A percentile compares a stretch with the other conserved stretches of the same genome.
Conservation (phyloP, 1,140 invertebrate genomes). For the Tetragonula clypearis region DNA sequence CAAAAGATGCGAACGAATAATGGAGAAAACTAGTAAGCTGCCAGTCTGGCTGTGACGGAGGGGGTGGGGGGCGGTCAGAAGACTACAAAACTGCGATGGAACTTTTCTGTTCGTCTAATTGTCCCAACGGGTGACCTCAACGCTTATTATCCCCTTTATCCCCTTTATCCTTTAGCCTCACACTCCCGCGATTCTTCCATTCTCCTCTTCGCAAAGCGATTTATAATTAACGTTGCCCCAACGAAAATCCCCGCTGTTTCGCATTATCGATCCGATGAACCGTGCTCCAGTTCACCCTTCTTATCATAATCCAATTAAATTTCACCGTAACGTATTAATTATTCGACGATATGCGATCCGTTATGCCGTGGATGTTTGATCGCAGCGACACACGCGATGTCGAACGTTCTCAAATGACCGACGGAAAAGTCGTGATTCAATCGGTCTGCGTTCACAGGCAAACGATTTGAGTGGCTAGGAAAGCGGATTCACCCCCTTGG, state of each 20-base stretch:
- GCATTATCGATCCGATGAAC: constrained; percentile 17
- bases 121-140: constrained; percentile 62
- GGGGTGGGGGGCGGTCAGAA: constrained; percentile 23
- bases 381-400: background rate
- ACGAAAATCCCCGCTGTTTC: background rate
- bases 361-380: background rate
- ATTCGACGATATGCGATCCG: constrained; percentile 5
- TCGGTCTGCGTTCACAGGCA: background rate
- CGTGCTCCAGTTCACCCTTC: constrained; percentile 24
- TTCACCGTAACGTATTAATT: constrained; percentile 33
- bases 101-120: constrained; percentile 69
- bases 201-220: background rate
- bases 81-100: constrained; percentile 53
- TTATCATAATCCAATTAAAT: constrained; percentile 51
- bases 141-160: constrained; percentile 32
- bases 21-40: constrained; percentile 65
- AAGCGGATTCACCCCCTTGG: constrained; percentile 23
- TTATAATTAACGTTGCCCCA: constrained; percentile 24
- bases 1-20: constrained; percentile 49
- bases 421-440: constrained; percentile 5
- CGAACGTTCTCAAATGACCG: background rate
- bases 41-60: constrained; percentile 52
- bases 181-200: background rate
- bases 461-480: constrained; percentile 6
- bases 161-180: background rate